A percentile compares a stretch with the other conserved stretches of the same genome.
Conservation (phyloP, 2,797 vertebrate species). For the Parauchenoglanis punctatus region DNA sequence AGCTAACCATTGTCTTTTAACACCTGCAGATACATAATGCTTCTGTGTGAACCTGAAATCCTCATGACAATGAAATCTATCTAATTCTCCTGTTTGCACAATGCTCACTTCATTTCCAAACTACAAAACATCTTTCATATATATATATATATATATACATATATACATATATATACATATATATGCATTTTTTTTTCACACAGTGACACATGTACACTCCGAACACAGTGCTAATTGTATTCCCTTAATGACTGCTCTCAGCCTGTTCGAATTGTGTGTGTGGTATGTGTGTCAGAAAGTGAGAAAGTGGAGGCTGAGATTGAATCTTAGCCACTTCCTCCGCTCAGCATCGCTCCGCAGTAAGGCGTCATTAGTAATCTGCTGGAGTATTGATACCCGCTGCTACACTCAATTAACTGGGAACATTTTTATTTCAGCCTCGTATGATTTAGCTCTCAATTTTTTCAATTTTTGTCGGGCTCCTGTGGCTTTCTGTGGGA, state of each 20-base stretch:
- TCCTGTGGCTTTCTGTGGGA: slow-evolving; percentile 51
- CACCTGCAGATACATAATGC: no score
- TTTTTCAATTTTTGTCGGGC: slow-evolving; percentile 44
- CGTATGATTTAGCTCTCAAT: slow-evolving; percentile 57
- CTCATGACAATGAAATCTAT: no score
- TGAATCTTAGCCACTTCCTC: slow-evolving; percentile 45
- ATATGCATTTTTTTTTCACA: not conserved
- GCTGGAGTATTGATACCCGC: slow-evolving; percentile 57
- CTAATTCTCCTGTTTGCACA: no score
- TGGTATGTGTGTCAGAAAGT: slow-evolving; percentile 21
- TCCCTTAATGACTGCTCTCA: not conserved
- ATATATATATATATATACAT: no score
- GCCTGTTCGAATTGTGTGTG: not conserved
- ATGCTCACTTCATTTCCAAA: no score
- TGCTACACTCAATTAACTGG: slow-evolving; percentile 62
- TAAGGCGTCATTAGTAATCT: slow-evolving; percentile 61
- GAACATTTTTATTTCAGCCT: slow-evolving; percentile 57
- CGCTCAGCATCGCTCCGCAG: slow-evolving; percentile 36
- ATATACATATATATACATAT: no score
- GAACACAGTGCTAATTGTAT: not conserved
- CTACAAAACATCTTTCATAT: not conserved
- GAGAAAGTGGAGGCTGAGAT: slow-evolving; percentile 34
- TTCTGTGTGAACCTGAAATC: no score
- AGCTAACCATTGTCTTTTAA: no score
- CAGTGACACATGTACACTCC: not conserved